Base-by-base conservation (phyloP, 2,888 invertebrate species). In the Sesamia inferens region DNA sequence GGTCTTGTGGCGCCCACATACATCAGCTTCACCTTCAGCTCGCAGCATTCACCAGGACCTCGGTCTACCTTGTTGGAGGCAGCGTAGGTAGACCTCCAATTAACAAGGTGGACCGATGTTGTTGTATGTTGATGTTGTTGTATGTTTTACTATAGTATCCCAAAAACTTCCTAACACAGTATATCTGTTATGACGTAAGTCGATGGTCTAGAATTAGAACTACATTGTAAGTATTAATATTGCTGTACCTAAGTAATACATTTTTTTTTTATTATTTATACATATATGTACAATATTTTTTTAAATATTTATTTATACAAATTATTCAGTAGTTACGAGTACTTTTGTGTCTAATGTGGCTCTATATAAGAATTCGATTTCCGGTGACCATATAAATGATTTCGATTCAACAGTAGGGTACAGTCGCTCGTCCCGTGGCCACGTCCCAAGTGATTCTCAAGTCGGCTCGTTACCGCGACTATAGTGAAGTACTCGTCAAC, bases 381-480 rank as follows among this genome's bases (percentile, higher is more conserved):
- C 14, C 13, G 14, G 8, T 31, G 5, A 3, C n/a, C n/a, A 14
- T 51, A 39, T 1, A 42, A 31, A n/a, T 16, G 0, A 31, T 44
- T 4, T 44, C 16, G 11, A 16, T 16, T 16, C 16, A 7, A 63
- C 59, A 22, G 22, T 74, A 4, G 47, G 5, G 5, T 8, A 0
- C 1, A 31, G 22, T 39, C 79, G 79, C 83, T 8, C 3, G n/a
- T 78, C 71, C 72, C 10, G n/a, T 88, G 80, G 87, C 87, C 85
- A 70, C 82, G 54, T 54, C 68, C 58, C 78, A 83, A 85, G 88
- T 86, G 83, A 85, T 86, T 82, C 84, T 85, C 79, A 83, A 87
- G 88, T 80, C 79, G 85, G 83, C 85, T 91, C 86, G 88, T 88
- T 88, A 89, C 84, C 74, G 80, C 73, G 68, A 82, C 74, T 79